A percentile compares a stretch with the other conserved stretches of the same genome.
These are phyloP conservation scores for Drosophila pachea DNA, from an alignment of 1,140 invertebrate species.

Conservation along the genomic window DNA sequence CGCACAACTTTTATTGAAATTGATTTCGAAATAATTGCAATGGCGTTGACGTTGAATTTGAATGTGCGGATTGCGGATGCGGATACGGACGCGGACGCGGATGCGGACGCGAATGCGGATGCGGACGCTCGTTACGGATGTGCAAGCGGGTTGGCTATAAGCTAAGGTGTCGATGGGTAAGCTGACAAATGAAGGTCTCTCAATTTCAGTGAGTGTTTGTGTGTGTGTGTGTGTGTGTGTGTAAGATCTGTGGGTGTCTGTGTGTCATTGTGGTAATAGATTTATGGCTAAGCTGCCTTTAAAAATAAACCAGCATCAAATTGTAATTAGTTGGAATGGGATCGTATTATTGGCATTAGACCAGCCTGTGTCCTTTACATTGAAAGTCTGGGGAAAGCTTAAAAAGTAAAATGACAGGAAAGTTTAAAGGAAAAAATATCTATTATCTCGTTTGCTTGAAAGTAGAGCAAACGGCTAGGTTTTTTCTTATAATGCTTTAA, in stretches of 20 bases:
- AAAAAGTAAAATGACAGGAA: background rate
- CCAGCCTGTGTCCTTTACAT: background rate
- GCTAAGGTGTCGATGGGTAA: background rate
- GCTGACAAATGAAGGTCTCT: constrained; percentile 35
- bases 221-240: constrained; percentile 35
- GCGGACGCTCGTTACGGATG: background rate
- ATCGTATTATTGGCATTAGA: background rate
- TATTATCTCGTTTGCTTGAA: too few relatives aligned
- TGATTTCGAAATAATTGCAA: constrained; percentile 75
- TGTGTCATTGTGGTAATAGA: constrained; percentile 53
- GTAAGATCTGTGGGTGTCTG: constrained; percentile 36
- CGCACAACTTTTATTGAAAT: constrained; percentile 72
- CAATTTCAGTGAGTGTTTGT: background rate
- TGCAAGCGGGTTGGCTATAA: background rate
- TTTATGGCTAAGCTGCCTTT: constrained; percentile 52
- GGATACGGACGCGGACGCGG: constrained; percentile 2
- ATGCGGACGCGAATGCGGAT: background rate
- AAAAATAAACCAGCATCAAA: constrained; percentile 54
- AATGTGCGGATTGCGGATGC: constrained; percentile 5
- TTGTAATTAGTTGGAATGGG: constrained; percentile 45
- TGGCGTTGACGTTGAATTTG: constrained; percentile 56
- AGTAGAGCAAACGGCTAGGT: too few relatives aligned
- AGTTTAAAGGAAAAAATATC: background rate
- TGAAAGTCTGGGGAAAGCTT: background rate
- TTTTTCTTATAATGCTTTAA: too few relatives aligned